These are phyloP conservation scores for Lucilia cuprina DNA, from an alignment of 1,140 invertebrate species.

Conservation along the genomic window DNA sequence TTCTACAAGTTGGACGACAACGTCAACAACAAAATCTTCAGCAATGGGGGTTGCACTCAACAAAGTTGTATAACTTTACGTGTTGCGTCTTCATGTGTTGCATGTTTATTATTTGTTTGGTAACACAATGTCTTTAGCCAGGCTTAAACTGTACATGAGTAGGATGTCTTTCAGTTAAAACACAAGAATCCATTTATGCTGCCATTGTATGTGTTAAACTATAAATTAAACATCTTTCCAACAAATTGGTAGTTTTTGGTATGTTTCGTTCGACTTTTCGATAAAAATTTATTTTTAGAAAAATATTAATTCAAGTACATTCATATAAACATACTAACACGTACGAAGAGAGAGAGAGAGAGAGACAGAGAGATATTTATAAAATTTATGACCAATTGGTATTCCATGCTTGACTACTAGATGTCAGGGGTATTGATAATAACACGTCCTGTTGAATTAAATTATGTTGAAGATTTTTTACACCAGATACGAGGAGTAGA, in stretches of 20 bases:
- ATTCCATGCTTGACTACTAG: background rate
- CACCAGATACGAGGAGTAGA: too few relatives aligned
- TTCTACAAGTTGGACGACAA: background rate
- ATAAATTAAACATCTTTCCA: too few relatives aligned
- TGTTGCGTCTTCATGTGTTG: too few relatives aligned
- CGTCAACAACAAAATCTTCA: background rate
- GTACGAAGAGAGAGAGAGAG: too few relatives aligned
- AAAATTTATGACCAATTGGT: background rate
- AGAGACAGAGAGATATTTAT: background rate
- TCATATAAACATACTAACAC: too few relatives aligned
- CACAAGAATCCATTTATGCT: too few relatives aligned
- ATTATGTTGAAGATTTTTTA: background rate
- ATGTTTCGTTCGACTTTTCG: too few relatives aligned
- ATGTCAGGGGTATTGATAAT: conserved; percentile 1
- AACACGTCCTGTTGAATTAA: conserved; percentile 1
- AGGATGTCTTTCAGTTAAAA: background rate
- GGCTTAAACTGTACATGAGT: background rate
- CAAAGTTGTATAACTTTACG: too few relatives aligned
- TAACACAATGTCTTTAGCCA: background rate
- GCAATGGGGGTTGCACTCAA: too few relatives aligned
- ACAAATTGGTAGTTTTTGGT: background rate
- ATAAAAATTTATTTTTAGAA: background rate
- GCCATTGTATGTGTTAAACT: too few relatives aligned
- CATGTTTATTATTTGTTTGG: background rate
- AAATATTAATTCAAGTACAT: background rate